Base-by-base conservation (phyloP, 2,113 vertebrate species). In the Prionailurus viverrinus region DNA sequence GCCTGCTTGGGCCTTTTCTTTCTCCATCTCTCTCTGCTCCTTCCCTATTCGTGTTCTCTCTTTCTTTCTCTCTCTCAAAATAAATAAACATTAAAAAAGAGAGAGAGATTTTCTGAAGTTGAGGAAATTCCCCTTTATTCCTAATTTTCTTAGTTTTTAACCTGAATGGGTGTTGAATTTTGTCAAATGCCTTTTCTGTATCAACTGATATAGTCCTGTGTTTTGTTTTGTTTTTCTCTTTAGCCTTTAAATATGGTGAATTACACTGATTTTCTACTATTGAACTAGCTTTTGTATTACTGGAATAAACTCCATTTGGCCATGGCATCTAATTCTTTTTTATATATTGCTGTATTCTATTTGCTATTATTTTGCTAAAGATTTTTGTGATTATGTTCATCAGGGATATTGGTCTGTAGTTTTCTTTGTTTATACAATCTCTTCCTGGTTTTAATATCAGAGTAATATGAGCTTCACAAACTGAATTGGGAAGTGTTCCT, bases 101-200 rank as follows among this genome's bases (percentile, higher is more conserved):
- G 41, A 41, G 58, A 61, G 48, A 19, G 33, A 31, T 33, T 92
- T 92, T 84, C n/a, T n/a, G 23, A 73, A 92, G 39, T 45, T 92
- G 53, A 83, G 36, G 4, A 55, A 73, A 41, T 63, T 48, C 6
- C 33, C 31, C 15, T 84, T 14, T 92, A 45, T 61, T 92, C 14
- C 23, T 69, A 81, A n/a, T 53, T 91, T 91, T 91, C 88, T 90
- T 65, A 86, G 45, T 69, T 68, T 73, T 88, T 39, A 31, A 41
- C 48, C 41, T 33, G 53, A 74, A 74, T 74, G 16, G 27, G 9
- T 69, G 15, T 73, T 61, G 31, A 48, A 73, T 92, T 92, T 83
- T 81, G 27, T 84, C 39, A 84, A 82, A 73, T 36, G 23, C 11
- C 63, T 63, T 83, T 74, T 92, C 68, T 74, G 58, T 10, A 84